Base-by-base conservation (phyloP, 2,797 vertebrate genomes). In the Eremophila alpestris region DNA sequence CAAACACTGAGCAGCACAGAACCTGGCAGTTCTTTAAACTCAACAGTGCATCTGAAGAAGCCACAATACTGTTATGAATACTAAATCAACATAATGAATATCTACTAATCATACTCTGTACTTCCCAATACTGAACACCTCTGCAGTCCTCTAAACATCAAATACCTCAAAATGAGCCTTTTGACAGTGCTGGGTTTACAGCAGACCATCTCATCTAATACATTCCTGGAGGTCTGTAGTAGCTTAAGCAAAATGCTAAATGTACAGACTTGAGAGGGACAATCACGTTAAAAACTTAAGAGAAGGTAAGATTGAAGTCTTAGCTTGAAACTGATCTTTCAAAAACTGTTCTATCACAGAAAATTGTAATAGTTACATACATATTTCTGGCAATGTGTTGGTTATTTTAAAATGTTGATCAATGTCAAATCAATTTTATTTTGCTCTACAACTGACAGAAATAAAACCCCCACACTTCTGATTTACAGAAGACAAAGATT, bases 361-460 rank as follows among this genome's bases (percentile, higher is more conserved):
- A 83, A 81, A 79, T 5, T 41, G 13, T 79, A 63, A 41, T 56
- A 79, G 55, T 67, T 87, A 48, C 1, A 0, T 46, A 70, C 21
- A 52, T 36, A 59, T 78, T 76, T 90, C 73, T 89, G 46, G 32
- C 30, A 83, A 60, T 27, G 24, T 32, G 15, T 58, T 83, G 46
- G 70, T 76, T 95, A 51, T 87, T 90, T 75, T 84, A 29, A 79
- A 93, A 79, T 70, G 26, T 46, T 70, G 30, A 83, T 90, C 56
- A 67, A 70, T 60, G 78, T 43, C 78, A 87, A 90, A 92, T 87
- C 32, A 77, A 67, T 84, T 92, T 93, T 84, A n/a, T 71, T 75
- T 36, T 69, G 36, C 48, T 84, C 16, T 63, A n/a, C 23, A 56
- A 74, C 13, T 46, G 78, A 87, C 65, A 67, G 55, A 88, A 93